Percentiles rank a stretch among this genome's conserved stretches.
phyloP scores from a whole-genome alignment of 1,140 invertebrate genomes.

The Drosophila aff. region DNA sequence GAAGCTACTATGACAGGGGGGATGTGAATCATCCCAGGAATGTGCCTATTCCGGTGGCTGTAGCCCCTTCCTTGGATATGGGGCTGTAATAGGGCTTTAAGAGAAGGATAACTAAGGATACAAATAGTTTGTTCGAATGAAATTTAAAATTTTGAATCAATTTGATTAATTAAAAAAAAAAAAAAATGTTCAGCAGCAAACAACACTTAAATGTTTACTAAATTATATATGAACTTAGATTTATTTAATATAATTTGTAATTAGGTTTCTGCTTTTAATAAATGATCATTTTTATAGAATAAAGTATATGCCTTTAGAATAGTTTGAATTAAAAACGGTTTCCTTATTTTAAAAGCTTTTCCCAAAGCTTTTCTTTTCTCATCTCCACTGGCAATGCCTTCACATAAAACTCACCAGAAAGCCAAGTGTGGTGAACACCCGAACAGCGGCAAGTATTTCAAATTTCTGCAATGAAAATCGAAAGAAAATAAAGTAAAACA shows the following conservation, averaged over 20 bases:
- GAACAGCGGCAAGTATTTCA: constrained; percentile 39
- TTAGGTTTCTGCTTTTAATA: neutral
- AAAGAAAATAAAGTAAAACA: neutral
- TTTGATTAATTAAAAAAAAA: neutral
- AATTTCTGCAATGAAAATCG: constrained; percentile 5
- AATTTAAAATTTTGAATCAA: neutral
- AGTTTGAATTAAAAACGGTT: neutral
- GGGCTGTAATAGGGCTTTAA: constrained; percentile 36
- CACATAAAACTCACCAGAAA: constrained; percentile 22
- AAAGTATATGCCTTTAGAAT: neutral
- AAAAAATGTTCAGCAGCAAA: too few relatives aligned
- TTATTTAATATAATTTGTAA: too few relatives aligned
- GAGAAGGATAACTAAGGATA: neutral
- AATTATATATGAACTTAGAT: too few relatives aligned
- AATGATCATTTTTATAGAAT: neutral
- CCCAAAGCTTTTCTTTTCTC: constrained; percentile 1
- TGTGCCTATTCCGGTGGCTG: constrained; percentile 70
- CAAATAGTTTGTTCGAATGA: neutral
- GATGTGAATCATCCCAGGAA: constrained; percentile 79
- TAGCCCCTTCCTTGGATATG: constrained; percentile 62
- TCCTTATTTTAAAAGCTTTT: constrained; percentile 18
- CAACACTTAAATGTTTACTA: neutral
- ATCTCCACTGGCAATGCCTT: constrained; percentile 13
- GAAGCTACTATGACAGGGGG: constrained; percentile 78
- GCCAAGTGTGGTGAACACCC: neutral